Percentiles rank a stretch among this genome's conserved stretches.
Evolutionary conservation across 2,797 vertebrate genomes (phyloP).

Genomic region (Etheostoma perlongum): DNA sequence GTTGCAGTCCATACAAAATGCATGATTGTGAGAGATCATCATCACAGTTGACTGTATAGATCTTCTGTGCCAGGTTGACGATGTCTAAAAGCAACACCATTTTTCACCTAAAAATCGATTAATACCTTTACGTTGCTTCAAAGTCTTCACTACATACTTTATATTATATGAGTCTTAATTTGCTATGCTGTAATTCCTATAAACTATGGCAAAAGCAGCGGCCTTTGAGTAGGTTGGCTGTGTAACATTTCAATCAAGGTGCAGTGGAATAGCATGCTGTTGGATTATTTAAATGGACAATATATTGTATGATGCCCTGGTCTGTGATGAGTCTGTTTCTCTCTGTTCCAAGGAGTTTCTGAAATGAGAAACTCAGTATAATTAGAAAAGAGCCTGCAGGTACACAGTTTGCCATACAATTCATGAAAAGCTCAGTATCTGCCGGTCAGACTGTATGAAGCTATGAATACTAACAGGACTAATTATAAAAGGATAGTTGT

Average conservation of each 20-base stretch:
- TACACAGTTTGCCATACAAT: conserved; percentile 4
- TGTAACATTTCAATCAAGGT: conserved; percentile 47
- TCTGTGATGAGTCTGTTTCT: conserved; percentile 22
- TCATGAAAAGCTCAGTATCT: conserved; percentile 10
- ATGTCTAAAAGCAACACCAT: too few relatives aligned
- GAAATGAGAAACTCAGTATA: conserved; percentile 10
- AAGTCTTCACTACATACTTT: too few relatives aligned
- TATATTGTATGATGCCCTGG: conserved; percentile 40
- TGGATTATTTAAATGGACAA: conserved; percentile 38
- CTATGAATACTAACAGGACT: conserved; percentile 22
- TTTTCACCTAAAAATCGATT: too few relatives aligned
- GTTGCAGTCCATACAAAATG: conserved; percentile 28
- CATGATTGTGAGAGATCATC: conserved; percentile 11
- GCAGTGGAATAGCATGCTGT: conserved; percentile 7
- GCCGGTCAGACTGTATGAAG: neutral
- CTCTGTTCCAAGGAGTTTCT: conserved; percentile 9
- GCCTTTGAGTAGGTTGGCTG: conserved; percentile 21
- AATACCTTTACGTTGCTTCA: too few relatives aligned
- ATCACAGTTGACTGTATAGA: neutral
- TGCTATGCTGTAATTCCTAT: neutral
- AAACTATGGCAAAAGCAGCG: neutral
- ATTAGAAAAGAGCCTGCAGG: conserved; percentile 25
- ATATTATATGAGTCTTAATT: neutral
- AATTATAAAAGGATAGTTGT: neutral
- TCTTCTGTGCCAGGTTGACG: too few relatives aligned